Conservation (phyloP, 2,888 invertebrate genomes). For the Metallyticus violacea region DNA sequence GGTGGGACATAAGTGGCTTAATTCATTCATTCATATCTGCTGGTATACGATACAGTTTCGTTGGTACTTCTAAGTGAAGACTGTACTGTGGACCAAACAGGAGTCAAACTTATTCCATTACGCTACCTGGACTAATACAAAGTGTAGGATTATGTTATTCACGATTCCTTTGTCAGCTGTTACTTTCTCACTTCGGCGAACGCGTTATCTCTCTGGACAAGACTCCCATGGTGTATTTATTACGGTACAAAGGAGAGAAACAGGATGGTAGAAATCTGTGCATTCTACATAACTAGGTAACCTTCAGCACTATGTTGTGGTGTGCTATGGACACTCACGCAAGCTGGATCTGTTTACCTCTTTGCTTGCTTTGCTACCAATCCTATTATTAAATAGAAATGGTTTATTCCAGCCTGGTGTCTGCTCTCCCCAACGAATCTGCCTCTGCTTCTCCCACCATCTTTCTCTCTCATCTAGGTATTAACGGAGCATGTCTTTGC, state of each 20-base stretch:
- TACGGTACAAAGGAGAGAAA: background rate
- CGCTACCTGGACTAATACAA: background rate
- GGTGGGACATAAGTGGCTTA: too few relatives aligned
- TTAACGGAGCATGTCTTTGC: constrained; percentile 34
- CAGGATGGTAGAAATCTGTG: background rate
- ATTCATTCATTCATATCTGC: too few relatives aligned
- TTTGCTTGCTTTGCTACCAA: constrained; percentile 29
- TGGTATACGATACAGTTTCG: too few relatives aligned
- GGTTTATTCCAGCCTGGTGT: constrained; percentile 28
- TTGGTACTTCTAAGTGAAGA: too few relatives aligned
- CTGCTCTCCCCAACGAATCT: background rate
- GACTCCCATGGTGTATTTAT: background rate
- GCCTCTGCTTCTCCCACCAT: background rate
- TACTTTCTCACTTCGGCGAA: background rate
- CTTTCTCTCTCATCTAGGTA: constrained; percentile 24
- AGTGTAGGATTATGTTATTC: background rate
- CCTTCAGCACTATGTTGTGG: background rate
- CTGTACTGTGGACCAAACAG: too few relatives aligned
- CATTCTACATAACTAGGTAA: background rate
- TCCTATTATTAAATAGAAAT: constrained; percentile 36
- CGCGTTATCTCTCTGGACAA: background rate
- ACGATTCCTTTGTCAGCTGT: background rate
- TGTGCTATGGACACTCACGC: background rate
- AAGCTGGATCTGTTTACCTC: constrained; percentile 11
- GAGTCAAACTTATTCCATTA: background rate